Base-by-base conservation (phyloP, 2,888 invertebrate genomes). In the Tethea ocularis region DNA sequence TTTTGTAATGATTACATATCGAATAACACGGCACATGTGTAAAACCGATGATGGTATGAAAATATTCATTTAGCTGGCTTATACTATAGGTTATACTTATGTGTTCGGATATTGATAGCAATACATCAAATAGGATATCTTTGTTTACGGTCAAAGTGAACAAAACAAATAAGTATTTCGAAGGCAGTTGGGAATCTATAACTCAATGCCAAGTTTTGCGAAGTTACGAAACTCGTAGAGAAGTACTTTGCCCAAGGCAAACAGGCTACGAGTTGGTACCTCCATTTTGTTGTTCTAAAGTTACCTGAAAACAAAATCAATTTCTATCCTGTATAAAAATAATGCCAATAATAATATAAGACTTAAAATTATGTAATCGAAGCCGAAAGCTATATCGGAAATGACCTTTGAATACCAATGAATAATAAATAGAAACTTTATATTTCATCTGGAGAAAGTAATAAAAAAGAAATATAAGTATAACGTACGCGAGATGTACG, bases 121-220 rank as follows among this genome's bases (percentile, higher is more conserved):
- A 70, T 72, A 83, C 75, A 83, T 85, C 80, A 82, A 77, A 82
- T 78, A 79, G 75, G 77, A 83, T 83, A 87, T 87, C 84, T 84
- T 84, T 90, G 88, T 90, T 91, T 91, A 86, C 86, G 84, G 84
- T 80, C 82, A 83, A 87, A 87, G 78, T 80, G 82, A 87, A 84
- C 84, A 88, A 89, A 92, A 91, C 88, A 91, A 91, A 88, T 88
- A 89, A 91, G 87, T 88, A 87, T 89, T 89, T 82, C 86, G 85
- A 83, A 87, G 86, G 87, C 88, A 84, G 89, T 88, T 83, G 83
- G 88, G 85, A 90, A 91, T 92, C 91, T 89, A 92, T 92, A 92
- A 93, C 91, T 91, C 89, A 91, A 89, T 92, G 91, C 87, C 85
- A 89, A 91, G 88, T 91, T 91, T 83, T 67, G 68, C 77, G 64